phyloP scores from a whole-genome alignment of 2,888 invertebrate species.

The Eurois occulta region DNA sequence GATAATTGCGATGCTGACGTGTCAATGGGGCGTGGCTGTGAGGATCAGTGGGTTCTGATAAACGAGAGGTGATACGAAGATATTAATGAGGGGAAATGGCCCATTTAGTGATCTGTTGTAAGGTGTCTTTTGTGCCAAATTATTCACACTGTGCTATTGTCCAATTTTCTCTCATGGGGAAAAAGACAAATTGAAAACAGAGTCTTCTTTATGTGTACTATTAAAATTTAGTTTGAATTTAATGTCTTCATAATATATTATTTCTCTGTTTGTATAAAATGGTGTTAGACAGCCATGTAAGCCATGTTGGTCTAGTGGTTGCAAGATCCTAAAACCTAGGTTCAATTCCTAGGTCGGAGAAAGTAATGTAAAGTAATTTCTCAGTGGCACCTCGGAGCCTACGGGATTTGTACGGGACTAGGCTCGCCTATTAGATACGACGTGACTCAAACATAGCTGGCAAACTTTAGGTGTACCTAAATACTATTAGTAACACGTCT shows the following conservation, averaged over 20 bases:
- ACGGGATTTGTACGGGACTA: neutral
- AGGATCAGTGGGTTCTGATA: neutral
- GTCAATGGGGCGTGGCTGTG: constrained; percentile 18
- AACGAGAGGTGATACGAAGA: neutral
- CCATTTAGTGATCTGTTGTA: constrained; percentile 5
- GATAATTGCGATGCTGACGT: constrained; percentile 21
- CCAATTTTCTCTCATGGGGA: neutral
- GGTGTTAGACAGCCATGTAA: neutral
- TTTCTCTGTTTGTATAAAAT: too few species aligned
- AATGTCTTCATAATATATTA: neutral
- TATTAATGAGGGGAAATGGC: constrained; percentile 24
- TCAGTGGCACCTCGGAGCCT: neutral
- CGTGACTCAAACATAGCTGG: too few species aligned
- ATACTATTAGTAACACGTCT: too few species aligned
- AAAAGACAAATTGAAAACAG: neutral
- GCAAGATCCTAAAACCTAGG: too few species aligned
- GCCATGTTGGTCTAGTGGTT: neutral
- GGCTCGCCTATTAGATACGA: too few species aligned
- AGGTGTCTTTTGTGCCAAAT: constrained; percentile 3
- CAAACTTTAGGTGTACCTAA: too few species aligned
- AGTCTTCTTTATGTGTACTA: neutral
- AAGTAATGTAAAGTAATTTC: neutral
- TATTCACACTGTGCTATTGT: neutral
- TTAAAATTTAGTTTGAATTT: neutral
- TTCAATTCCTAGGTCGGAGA: too few species aligned